Evolutionary conservation across 2,888 invertebrate species (phyloP).

Genomic region (Macrosiphum euphorbiae): DNA sequence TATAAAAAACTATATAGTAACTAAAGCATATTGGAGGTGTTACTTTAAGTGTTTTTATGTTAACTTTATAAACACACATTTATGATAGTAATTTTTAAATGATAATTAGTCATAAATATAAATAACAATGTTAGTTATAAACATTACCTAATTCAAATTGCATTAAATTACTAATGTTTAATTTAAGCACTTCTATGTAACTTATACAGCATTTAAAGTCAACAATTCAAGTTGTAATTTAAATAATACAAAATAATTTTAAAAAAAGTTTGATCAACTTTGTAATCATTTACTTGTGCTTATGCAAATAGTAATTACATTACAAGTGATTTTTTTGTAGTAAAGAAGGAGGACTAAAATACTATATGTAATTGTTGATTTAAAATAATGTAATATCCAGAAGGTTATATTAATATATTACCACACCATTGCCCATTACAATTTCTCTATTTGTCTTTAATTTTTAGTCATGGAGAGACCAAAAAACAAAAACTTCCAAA

Average conservation of each 20-base stretch:
- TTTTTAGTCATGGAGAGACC: constrained; percentile 14
- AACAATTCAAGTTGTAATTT: neutral
- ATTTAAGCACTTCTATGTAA: neutral
- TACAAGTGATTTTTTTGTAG: neutral
- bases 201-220: neutral
- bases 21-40: too few relatives aligned
- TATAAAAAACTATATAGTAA: too few relatives aligned
- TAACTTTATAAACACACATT: too few relatives aligned
- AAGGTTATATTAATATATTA: too few relatives aligned
- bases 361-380: too few relatives aligned
- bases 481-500: constrained; percentile 7
- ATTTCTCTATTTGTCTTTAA: neutral
- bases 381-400: too few relatives aligned
- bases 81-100: too few relatives aligned
- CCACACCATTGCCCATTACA: too few relatives aligned
- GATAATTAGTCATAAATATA: too few relatives aligned
- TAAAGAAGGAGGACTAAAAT: neutral
- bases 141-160: too few relatives aligned
- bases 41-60: too few relatives aligned
- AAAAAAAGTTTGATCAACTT: neutral
- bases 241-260: neutral
- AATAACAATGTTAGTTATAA: too few relatives aligned
- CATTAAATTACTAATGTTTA: neutral
- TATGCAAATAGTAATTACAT: neutral
- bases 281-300: neutral